Percentiles rank a stretch among this genome's conserved stretches.
phyloP scores from a whole-genome alignment of 2,113 vertebrate species.

The Falco punctatus region DNA sequence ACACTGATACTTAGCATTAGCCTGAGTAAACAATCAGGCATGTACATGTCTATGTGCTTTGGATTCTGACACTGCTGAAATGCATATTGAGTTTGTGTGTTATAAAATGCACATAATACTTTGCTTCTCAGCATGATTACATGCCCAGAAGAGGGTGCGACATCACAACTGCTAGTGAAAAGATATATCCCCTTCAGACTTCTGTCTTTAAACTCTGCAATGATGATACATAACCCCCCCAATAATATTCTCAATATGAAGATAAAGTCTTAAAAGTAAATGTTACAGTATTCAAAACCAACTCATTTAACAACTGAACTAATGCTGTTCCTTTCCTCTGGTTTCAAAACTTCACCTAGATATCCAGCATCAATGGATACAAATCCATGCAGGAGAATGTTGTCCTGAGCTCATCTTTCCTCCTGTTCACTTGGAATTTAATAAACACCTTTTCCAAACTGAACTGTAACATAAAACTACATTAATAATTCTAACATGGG shows the following conservation, averaged over 20 bases:
- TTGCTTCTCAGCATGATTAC: background rate
- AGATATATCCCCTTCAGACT: background rate
- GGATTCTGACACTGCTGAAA: background rate
- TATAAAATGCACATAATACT: background rate
- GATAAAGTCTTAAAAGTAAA: background rate
- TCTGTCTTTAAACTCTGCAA: background rate
- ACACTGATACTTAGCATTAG: background rate
- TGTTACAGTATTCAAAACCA: background rate
- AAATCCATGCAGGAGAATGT: background rate
- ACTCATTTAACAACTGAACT: background rate
- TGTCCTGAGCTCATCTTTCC: background rate
- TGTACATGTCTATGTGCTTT: background rate
- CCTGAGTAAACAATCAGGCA: background rate
- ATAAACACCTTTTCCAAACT: background rate
- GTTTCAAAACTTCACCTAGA: background rate
- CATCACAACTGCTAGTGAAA: background rate
- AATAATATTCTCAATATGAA: background rate
- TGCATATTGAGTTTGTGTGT: background rate
- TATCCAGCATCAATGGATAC: background rate
- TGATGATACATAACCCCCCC: background rate
- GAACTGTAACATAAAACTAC: background rate
- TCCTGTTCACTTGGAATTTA: background rate
- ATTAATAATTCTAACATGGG: background rate
- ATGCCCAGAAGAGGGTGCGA: background rate
- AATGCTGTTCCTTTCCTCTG: background rate